These are phyloP conservation scores for Xanthostigma xanthostigma DNA, from an alignment of 2,888 invertebrate species.

Conservation along the genomic window DNA sequence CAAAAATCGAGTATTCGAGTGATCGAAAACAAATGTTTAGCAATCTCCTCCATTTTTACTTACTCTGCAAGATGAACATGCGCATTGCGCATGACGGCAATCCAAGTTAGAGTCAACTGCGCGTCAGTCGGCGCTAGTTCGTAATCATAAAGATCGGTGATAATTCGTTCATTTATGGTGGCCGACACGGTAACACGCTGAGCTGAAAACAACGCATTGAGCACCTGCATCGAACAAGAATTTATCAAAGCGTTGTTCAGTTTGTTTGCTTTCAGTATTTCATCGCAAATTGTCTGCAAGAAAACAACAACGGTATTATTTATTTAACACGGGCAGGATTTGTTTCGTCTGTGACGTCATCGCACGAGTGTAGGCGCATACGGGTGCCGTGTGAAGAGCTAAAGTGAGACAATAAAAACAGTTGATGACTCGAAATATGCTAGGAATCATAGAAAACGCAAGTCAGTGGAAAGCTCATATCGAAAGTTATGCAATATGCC, in stretches of 20 bases:
- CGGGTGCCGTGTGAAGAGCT: too few relatives aligned
- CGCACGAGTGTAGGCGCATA: too few relatives aligned
- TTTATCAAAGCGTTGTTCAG: constrained; percentile 70
- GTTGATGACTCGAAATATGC: too few relatives aligned
- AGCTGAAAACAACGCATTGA: constrained; percentile 56
- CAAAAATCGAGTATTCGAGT: too few relatives aligned
- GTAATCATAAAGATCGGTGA: constrained; percentile 70
- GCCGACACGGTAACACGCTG: constrained; percentile 28
- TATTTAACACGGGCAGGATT: too few relatives aligned
- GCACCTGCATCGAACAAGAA: constrained; percentile 65
- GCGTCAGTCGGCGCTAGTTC: constrained; percentile 63
- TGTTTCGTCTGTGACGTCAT: too few relatives aligned
- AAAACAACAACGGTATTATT: constrained; percentile 1
- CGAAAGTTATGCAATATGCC: too few relatives aligned
- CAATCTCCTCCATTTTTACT: constrained; percentile 13
- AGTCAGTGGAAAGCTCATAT: too few relatives aligned
- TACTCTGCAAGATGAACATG: constrained; percentile 51
- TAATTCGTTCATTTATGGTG: constrained; percentile 52
- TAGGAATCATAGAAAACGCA: too few relatives aligned
- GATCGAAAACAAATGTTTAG: too few relatives aligned
- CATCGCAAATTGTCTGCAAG: constrained; percentile 54
- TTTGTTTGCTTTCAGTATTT: constrained; percentile 71
- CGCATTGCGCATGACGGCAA: constrained; percentile 73
- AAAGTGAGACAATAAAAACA: too few relatives aligned
- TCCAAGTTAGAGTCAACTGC: constrained; percentile 70